Evolutionary conservation across 2,888 invertebrate genomes (phyloP), one percentile per base, ranked within the genome.

Genomic region (Anaspis maculata): DNA sequence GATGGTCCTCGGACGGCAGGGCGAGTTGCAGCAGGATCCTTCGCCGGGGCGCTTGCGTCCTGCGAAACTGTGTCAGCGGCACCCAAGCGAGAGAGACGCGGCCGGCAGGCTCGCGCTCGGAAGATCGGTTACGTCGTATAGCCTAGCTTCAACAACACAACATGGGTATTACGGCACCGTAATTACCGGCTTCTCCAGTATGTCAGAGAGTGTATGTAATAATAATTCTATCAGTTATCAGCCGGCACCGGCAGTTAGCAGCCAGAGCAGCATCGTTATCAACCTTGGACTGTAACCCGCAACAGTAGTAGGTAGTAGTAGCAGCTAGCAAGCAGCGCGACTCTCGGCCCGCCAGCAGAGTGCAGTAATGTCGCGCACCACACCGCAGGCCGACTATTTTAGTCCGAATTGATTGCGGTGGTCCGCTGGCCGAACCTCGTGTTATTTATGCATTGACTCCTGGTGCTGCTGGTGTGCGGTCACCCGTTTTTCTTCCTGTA

Each of bases 231-330:
- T n/a, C n/a, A n/a, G n/a, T n/a, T n/a, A n/a, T n/a, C n/a, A 36
- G 31, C 47, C 51, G 52, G 54, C 53, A 56, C 56, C 54, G 55
- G 55, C 57, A 57, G 46, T 46, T 44, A 45, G 41, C 47, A 33
- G 38, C 38, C 41, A 31, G n/a, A 54, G 52, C 53, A 52, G 42
- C 43, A 41, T 46, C 51, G 52, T 62, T 61, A 63, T 64, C 64
- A 63, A 54, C 64, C 64, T 64, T 64, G 64, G 64, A 62, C 62
- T 61, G 58, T 61, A 57, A 58, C 57, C 59, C 53, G 50, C 50
- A 45, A 44, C 51, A 39, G n/a, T n/a, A n/a, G n/a, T n/a, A n/a
- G n/a, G n/a, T n/a, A n/a, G n/a, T n/a, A n/a, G n/a, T n/a, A n/a
- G n/a, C n/a, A n/a, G n/a, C n/a, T n/a, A n/a, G n/a, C n/a, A n/a